Conservation (phyloP, 2,888 invertebrate species). For the Orthosia incerta region DNA sequence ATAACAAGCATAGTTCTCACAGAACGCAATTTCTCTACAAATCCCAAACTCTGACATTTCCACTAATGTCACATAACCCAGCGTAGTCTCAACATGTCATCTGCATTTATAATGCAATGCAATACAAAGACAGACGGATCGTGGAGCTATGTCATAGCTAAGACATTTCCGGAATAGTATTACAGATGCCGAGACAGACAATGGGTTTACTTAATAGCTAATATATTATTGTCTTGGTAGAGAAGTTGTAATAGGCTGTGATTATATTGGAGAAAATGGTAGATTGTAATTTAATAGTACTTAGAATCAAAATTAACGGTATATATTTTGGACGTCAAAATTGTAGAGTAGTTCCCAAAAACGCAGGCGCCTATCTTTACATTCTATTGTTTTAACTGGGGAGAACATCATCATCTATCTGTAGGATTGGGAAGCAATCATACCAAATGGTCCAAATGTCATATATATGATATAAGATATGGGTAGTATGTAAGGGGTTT, state of each 20-base stretch:
- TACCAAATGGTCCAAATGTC: not conserved
- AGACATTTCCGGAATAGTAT: conserved; percentile 69
- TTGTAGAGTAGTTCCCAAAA: no score
- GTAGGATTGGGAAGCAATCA: no score
- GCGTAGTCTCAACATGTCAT: conserved; percentile 29
- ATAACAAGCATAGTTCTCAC: not conserved
- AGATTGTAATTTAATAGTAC: not conserved
- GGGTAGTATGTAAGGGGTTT: no score
- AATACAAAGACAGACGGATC: conserved; percentile 55
- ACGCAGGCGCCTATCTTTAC: no score
- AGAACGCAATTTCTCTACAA: not conserved
- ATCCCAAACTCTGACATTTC: not conserved
- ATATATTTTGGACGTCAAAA: no score
- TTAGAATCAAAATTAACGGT: no score
- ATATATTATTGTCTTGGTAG: conserved; percentile 19
- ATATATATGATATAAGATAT: no score
- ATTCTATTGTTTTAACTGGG: no score
- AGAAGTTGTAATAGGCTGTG: conserved; percentile 8
- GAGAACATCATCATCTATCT: no score
- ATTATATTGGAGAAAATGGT: not conserved
- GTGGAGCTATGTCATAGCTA: conserved; percentile 63
- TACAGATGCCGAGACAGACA: conserved; percentile 63
- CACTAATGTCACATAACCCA: conserved; percentile 19
- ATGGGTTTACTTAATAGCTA: conserved; percentile 30
- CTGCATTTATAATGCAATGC: conserved; percentile 49